Conservation (phyloP, 2,888 invertebrate species). For the Ochlodes sylvanus region DNA sequence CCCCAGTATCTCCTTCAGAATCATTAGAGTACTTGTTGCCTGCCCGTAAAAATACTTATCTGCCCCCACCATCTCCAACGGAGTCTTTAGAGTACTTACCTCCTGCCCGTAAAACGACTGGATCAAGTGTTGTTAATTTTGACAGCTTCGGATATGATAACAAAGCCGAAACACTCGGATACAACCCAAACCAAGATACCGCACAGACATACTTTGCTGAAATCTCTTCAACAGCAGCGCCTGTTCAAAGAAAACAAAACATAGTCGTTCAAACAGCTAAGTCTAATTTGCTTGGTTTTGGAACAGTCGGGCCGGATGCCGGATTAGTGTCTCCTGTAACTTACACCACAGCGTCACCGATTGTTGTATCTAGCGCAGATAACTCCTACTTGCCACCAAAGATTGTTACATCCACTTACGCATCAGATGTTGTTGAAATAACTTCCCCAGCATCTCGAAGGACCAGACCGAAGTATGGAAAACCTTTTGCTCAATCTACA, state of each 20-base stretch:
- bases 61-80: slow-evolving; percentile 42
- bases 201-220: slow-evolving; percentile 41
- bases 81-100: slow-evolving; percentile 32
- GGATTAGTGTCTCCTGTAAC: slow-evolving; percentile 66
- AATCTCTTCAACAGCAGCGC: slow-evolving; percentile 43
- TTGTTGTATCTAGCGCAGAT: slow-evolving; percentile 57
- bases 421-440: slow-evolving; percentile 51
- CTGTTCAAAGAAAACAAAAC: slow-evolving; percentile 55
- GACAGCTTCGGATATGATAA: slow-evolving; percentile 59
- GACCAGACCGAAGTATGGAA: slow-evolving; percentile 49
- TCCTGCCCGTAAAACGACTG: slow-evolving; percentile 21
- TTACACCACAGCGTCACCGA: slow-evolving; percentile 67
- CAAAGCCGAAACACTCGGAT: slow-evolving; percentile 44
- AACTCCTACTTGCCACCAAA: slow-evolving; percentile 45
- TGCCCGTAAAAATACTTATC: slow-evolving; percentile 45
- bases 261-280: slow-evolving; percentile 73
- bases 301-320: slow-evolving; percentile 66
- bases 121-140: slow-evolving; percentile 51
- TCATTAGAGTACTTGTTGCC: slow-evolving; percentile 30
- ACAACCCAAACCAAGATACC: slow-evolving; percentile 49
- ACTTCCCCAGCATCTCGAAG: slow-evolving; percentile 44
- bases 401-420: slow-evolving; percentile 52
- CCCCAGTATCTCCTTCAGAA: slow-evolving; percentile 41
- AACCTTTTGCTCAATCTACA: slow-evolving; percentile 59
- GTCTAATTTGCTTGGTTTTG: slow-evolving; percentile 68